These are phyloP conservation scores for Phyllotreta cruciferae DNA, from an alignment of 2,888 invertebrate species.

Conservation along the genomic window DNA sequence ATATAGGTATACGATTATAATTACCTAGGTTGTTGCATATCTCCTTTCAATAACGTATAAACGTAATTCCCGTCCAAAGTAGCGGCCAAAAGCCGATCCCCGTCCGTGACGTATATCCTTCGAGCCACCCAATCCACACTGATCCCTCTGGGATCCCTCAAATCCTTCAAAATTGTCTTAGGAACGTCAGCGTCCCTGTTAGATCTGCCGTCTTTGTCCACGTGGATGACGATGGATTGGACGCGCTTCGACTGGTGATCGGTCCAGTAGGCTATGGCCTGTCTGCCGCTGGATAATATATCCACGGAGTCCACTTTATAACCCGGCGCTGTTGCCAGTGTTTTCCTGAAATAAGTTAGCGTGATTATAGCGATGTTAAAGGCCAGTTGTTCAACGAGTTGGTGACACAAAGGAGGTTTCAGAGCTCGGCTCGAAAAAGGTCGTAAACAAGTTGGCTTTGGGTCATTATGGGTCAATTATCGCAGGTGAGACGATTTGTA, in stretches of 20 bases:
- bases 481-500: too few species aligned
- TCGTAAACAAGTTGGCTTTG: too few species aligned
- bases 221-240: conserved; percentile 55
- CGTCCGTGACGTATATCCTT: conserved; percentile 75
- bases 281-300: conserved; percentile 56
- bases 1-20: neutral
- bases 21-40: conserved; percentile 66
- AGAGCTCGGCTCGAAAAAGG: too few species aligned
- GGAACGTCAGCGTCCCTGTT: conserved; percentile 49
- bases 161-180: conserved; percentile 59
- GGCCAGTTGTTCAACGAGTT: too few species aligned
- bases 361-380: too few species aligned
- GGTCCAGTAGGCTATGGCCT: conserved; percentile 59
- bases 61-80: conserved; percentile 66
- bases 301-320: conserved; percentile 66
- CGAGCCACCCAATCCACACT: conserved; percentile 75
- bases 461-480: too few species aligned
- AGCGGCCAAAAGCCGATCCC: conserved; percentile 61
- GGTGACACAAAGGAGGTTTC: too few species aligned
- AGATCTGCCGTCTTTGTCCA: conserved; percentile 45
- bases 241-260: conserved; percentile 61
- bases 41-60: conserved; percentile 63
- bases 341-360: conserved; percentile 41
- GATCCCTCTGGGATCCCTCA: conserved; percentile 74
- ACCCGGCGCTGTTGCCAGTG: conserved; percentile 56